A percentile compares a stretch with the other conserved stretches of the same genome.
These are phyloP conservation scores for Parauchenoglanis punctatus DNA, from an alignment of 2,797 vertebrate species.

Conservation along the genomic window DNA sequence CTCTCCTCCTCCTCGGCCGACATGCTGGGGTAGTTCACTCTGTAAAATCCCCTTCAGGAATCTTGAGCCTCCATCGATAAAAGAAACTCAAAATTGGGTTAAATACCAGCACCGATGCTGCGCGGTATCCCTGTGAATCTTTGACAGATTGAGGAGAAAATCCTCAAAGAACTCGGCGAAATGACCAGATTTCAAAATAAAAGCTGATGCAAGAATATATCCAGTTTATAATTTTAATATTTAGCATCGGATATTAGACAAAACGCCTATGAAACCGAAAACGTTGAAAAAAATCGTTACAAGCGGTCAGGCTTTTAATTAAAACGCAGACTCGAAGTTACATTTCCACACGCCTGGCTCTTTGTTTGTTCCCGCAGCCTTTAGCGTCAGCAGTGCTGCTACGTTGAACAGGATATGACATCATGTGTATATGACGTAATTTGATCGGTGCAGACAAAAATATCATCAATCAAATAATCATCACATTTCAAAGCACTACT, in stretches of 20 bases:
- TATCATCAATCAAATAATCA: conserved; percentile 19
- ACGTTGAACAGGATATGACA: conserved; percentile 51
- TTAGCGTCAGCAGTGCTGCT: conserved; percentile 20
- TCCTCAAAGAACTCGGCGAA: conserved; percentile 9
- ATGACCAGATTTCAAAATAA: conserved; percentile 58
- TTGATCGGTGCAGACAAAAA: conserved; percentile 7
- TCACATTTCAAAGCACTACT: not conserved
- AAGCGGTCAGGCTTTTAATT: not conserved
- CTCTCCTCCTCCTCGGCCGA: conserved; percentile 81
- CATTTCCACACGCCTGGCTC: not conserved
- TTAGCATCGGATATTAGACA: not conserved
- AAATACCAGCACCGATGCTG: conserved; percentile 44
- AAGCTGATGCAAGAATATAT: conserved; percentile 10
- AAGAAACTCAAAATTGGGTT: conserved; percentile 46
- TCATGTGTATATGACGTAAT: conserved; percentile 57
- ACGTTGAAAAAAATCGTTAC: not conserved
- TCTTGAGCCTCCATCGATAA: conserved; percentile 50
- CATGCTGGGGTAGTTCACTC: conserved; percentile 66
- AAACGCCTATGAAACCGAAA: too few species aligned
- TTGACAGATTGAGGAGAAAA: conserved; percentile 26
- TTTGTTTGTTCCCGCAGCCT: conserved; percentile 29
- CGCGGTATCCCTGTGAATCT: conserved; percentile 5
- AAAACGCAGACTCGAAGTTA: not conserved
- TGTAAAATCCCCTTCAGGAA: conserved; percentile 36
- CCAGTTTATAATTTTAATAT: not conserved